phyloP scores from a whole-genome alignment of 2,888 invertebrate species.

The Tipula vernalis region DNA sequence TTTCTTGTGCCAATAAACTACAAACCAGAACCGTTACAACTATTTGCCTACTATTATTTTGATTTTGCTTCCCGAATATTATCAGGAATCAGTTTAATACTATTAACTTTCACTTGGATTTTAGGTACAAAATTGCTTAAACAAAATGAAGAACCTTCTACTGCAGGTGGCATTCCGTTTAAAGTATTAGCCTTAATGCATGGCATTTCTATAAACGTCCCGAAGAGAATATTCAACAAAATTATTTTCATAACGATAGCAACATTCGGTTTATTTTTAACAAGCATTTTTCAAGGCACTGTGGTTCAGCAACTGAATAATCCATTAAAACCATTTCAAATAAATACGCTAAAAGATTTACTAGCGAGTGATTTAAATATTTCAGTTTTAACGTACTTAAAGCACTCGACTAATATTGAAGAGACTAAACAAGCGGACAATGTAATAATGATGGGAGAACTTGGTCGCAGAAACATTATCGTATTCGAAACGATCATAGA shows the following conservation, averaged over 20 bases:
- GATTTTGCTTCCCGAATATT: background rate
- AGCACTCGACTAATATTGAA: background rate
- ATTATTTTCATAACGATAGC: background rate
- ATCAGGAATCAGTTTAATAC: background rate
- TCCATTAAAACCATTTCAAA: background rate
- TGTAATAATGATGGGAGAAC: background rate
- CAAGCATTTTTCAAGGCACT: background rate
- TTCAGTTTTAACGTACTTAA: background rate
- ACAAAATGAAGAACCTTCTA: background rate
- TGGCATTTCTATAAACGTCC: background rate
- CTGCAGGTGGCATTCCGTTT: background rate
- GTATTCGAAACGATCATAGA: background rate
- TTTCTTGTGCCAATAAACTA: background rate
- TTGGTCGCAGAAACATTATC: background rate
- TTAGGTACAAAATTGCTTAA: background rate
- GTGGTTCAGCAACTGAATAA: background rate
- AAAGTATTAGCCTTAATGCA: background rate
- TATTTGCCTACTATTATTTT: background rate
- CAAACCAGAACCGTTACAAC: background rate
- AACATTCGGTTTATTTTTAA: background rate
- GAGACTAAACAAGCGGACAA: background rate
- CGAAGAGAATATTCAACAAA: background rate
- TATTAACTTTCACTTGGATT: background rate
- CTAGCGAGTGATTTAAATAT: background rate
- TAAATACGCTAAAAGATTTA: background rate